Percentiles rank a stretch among this genome's conserved stretches.
Conservation (phyloP, 30 jellyfish, hydroid and myxozoan species). For the Chrysaora quinquecirrha region DNA sequence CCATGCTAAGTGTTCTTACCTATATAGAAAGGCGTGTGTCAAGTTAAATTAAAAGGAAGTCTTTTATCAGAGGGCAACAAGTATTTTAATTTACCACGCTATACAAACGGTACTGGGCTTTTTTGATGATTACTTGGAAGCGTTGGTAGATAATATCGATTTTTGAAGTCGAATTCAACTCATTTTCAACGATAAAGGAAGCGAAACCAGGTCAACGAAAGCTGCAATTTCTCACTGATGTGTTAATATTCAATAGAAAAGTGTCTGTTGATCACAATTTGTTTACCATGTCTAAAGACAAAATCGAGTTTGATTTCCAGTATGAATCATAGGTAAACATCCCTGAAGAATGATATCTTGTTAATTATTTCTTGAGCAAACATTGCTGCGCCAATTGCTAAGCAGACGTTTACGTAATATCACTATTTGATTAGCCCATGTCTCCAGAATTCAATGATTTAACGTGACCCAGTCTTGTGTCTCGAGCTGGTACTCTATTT, state of each 20-base stretch:
- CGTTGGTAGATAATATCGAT: too few relatives aligned
- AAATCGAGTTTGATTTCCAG: not conserved
- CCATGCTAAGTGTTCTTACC: too few relatives aligned
- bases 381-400: not conserved
- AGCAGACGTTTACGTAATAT: not conserved
- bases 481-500: too few relatives aligned
- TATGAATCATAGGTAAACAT: constrained; percentile 8
- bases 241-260: constrained; percentile 23
- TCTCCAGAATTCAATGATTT: constrained; percentile 12
- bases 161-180: too few relatives aligned
- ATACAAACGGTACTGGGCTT: too few relatives aligned
- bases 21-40: too few relatives aligned
- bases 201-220: not conserved
- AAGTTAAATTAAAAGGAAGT: too few relatives aligned
- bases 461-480: not conserved
- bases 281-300: constrained; percentile 10
- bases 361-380: constrained; percentile 10
- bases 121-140: too few relatives aligned
- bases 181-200: too few relatives aligned
- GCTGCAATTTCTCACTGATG: constrained; percentile 38
- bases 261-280: constrained; percentile 24
- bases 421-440: constrained; percentile 1
- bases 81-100: too few relatives aligned
- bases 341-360: constrained; percentile 11
- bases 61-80: too few relatives aligned